phyloP scores from a whole-genome alignment of 2,888 invertebrate species.

The Venustoraphidia nigricollis region DNA sequence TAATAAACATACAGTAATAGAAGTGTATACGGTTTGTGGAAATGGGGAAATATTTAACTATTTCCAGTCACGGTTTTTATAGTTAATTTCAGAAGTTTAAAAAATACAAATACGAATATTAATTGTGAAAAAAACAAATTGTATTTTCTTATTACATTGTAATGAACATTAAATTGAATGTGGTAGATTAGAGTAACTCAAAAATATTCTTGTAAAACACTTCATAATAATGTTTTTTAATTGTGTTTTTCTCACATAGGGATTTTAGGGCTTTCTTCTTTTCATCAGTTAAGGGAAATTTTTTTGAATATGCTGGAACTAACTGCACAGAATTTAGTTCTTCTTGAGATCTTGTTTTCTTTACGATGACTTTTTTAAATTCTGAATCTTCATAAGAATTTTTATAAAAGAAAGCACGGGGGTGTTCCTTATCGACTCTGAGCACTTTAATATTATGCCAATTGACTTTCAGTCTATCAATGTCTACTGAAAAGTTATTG shows the following conservation, averaged over 20 bases:
- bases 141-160: too few relatives aligned
- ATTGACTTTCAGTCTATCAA: conserved; percentile 7
- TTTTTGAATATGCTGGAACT: background rate
- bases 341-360: background rate
- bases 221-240: background rate
- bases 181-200: background rate
- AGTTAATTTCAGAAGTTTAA: too few relatives aligned
- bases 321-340: background rate
- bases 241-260: background rate
- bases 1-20: too few relatives aligned
- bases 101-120: too few relatives aligned
- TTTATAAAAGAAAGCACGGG: conserved; percentile 10
- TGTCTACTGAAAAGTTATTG: conserved; percentile 4
- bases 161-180: background rate
- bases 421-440: conserved; percentile 9
- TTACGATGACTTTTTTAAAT: background rate
- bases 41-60: too few relatives aligned
- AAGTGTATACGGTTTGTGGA: too few relatives aligned
- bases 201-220: background rate
- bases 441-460: conserved; percentile 11
- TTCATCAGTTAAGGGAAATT: background rate
- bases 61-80: too few relatives aligned
- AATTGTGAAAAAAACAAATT: too few relatives aligned
- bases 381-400: conserved; percentile 4
- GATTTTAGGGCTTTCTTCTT: background rate